Evolutionary conservation across 1,140 invertebrate genomes (phyloP), one percentile per base, ranked within the genome.

Genomic region (Drosophila kanapiae): DNA sequence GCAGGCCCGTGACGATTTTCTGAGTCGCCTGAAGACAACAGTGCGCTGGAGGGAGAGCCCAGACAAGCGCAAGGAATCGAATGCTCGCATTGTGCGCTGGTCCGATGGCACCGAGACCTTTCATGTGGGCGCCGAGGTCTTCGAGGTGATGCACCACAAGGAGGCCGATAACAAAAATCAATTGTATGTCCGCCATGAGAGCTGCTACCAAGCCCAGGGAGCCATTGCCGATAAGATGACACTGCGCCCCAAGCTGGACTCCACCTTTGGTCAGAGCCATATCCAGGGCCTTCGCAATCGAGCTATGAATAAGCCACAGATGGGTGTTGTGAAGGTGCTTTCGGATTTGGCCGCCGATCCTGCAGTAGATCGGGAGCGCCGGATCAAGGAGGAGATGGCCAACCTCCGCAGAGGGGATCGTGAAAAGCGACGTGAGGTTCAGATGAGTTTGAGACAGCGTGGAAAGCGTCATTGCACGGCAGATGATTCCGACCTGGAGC

Each of bases 21-120:
- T 82, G 0, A 53, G 45, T 16, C 64, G 58, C 6, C 23, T 87
- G 0, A 87, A 57, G 42, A 53, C 54, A 37, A 80, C 83, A 0
- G 40, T 86, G 6, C 71, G 83, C 4, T 86, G 83, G 83, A 63
- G 83, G 0, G 29, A 71, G 11, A 51, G 9, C 14, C n/a, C 31
- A 8, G 51, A 75, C 7, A 29, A 27, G 1, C 37, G 29, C 9
- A 82, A 54, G 33, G 67, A 87, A 40, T 82, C 83, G 0, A 86
- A 87, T 64, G 51, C 83, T 2, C 64, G 49, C 6, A 38, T 86
- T 6, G 60, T 82, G 4, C 75, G 56, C 51, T 86, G 83, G 83
- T 72, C 75, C 2, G 83, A 86, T 37, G 76, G 71, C 35, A 76
- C 65, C 8, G 38, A 82, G 38, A 87, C 83, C 3, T 76, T 82